A percentile compares a stretch with the other conserved stretches of the same genome.
Conservation (phyloP, 2,888 invertebrate species). For the Autographa pulchrina region DNA sequence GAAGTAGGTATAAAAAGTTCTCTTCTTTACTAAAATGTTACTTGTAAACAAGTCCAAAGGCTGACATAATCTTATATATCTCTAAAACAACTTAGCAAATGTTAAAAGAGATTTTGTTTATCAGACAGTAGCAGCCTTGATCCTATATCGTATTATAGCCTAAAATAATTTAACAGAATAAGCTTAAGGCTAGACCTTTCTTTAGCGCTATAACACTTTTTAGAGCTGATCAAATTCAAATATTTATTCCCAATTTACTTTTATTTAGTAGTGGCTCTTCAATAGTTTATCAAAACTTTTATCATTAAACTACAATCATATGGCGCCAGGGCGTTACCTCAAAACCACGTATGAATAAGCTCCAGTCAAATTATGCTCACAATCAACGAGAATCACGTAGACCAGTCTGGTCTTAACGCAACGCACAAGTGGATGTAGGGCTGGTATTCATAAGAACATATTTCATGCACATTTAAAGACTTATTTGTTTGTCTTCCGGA, state of each 20-base stretch:
- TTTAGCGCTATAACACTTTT: not conserved
- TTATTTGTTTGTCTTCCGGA: too few relatives aligned
- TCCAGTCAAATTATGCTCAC: conserved; percentile 55
- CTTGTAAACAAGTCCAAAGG: not conserved
- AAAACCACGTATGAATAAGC: conserved; percentile 41
- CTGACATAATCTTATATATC: too few relatives aligned
- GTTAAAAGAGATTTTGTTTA: too few relatives aligned
- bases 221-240: too few relatives aligned
- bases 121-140: too few relatives aligned
- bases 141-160: too few relatives aligned
- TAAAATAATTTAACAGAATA: too few relatives aligned
- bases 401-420: conserved; percentile 36
- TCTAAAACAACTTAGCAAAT: too few relatives aligned
- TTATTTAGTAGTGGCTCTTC: not conserved
- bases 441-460: conserved; percentile 20
- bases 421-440: conserved; percentile 37
- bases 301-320: conserved; percentile 41
- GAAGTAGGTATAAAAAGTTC: not conserved
- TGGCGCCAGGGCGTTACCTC: conserved; percentile 52
- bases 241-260: not conserved
- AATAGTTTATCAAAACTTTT: conserved; percentile 18
- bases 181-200: too few relatives aligned
- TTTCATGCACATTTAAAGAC: too few relatives aligned
- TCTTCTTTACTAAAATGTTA: not conserved
- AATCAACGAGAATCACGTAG: conserved; percentile 63